Base-by-base conservation (phyloP, 2,888 invertebrate genomes). In the Notodonta dromedarius region DNA sequence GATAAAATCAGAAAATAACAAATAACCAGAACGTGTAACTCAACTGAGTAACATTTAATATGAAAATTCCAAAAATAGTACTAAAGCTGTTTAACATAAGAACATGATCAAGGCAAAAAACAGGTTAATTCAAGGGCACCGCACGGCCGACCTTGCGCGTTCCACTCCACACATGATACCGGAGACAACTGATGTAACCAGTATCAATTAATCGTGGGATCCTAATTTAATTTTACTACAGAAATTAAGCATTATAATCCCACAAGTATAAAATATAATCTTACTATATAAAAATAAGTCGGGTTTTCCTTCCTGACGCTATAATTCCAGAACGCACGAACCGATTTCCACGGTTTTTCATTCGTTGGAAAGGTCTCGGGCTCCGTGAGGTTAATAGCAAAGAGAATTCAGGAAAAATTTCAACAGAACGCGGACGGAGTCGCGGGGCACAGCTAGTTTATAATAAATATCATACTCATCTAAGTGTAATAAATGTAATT, bases 131-230 rank as follows among this genome's bases (percentile, higher is more conserved):
- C 58, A 58, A 56, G 60, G 63, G 63, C 59, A 40, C 60, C 56
- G 46, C 62, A 62, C 46, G 55, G 14, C 32, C 66, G 71, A 71
- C 69, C 71, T 71, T 71, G 69, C 61, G 50, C 56, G 32, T 63
- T 59, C 55, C 60, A 62, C 61, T 72, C 67, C 66, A 65, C 70
- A 66, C 66, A 61, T 64, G 63, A 71, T 69, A 74, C 64, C 50
- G 39, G 67, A 71, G 59, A 66, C 61, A 56, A 50, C 60, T 50
- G 71, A 67, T 62, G 63, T 70, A 68, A 74, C 50, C 60, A 65
- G 62, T 61, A 62, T 56, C 65, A 75, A 74, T 74, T 69, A 66
- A 70, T 63, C 60, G 67, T 62, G 62, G 62, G 61, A 76, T 65
- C 72, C 67, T 60, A 67, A 63, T 64, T 66, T 65, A 61, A 52